phyloP scores from a whole-genome alignment of 1,140 invertebrate genomes.

The Eupeodes corollae region DNA sequence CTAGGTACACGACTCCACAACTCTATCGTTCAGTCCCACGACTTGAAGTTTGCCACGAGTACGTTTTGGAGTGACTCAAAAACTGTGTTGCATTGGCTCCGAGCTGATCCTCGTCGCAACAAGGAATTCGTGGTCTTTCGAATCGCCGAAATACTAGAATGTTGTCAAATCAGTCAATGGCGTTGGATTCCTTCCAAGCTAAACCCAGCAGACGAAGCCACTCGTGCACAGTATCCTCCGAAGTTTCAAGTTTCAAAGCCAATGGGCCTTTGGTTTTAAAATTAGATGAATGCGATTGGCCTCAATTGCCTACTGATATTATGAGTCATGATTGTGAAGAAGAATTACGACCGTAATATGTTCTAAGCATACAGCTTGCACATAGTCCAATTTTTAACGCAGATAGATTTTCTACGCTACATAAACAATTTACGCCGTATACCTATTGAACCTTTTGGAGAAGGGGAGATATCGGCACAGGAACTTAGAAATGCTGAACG shows the following conservation, averaged over 20 bases:
- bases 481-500: not conserved
- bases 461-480: not conserved
- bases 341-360: too few species aligned
- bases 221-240: too few species aligned
- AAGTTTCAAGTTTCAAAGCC: too few species aligned
- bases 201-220: conserved; percentile 21
- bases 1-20: conserved; percentile 19
- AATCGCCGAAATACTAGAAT: conserved; percentile 15
- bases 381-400: too few species aligned
- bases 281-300: too few species aligned
- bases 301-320: too few species aligned
- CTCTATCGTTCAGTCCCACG: not conserved
- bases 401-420: too few species aligned
- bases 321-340: too few species aligned
- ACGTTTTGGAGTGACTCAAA: not conserved
- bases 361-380: too few species aligned
- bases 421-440: too few species aligned
- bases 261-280: too few species aligned
- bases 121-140: conserved; percentile 18
- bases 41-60: not conserved
- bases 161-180: conserved; percentile 13
- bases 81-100: not conserved
- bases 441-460: too few species aligned
- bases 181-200: conserved; percentile 13
- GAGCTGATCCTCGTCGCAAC: not conserved